Conservation (phyloP, 2,888 invertebrate species). For the Mantis religiosa region DNA sequence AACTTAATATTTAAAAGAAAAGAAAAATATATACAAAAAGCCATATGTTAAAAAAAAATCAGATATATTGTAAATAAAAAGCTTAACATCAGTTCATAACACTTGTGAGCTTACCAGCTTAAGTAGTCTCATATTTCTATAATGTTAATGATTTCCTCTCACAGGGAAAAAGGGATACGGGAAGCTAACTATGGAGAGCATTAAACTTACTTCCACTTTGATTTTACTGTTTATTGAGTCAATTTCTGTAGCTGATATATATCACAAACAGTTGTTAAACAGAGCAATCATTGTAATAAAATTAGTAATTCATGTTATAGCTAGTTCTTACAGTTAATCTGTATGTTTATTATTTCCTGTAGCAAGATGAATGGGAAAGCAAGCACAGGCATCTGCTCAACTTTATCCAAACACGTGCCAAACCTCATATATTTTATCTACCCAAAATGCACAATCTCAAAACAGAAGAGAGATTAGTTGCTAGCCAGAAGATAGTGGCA, state of each 20-base stretch:
- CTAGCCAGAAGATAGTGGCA: conserved; percentile 60
- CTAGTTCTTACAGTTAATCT: neutral
- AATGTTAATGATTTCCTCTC: too few relatives aligned
- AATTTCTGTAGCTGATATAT: neutral
- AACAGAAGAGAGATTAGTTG: conserved; percentile 60
- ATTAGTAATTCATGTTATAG: neutral
- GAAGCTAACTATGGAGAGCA: too few relatives aligned
- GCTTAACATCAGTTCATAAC: too few relatives aligned
- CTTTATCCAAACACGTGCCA: conserved; percentile 82
- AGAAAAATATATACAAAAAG: too few relatives aligned
- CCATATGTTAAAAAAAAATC: too few relatives aligned
- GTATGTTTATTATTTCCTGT: conserved; percentile 16
- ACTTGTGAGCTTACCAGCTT: too few relatives aligned
- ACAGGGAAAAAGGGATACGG: too few relatives aligned
- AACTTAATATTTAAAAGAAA: too few relatives aligned
- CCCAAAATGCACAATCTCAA: conserved; percentile 74
- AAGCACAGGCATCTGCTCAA: conserved; percentile 71
- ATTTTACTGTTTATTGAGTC: too few relatives aligned
- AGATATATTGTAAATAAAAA: too few relatives aligned
- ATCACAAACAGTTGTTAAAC: neutral
- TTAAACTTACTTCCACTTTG: too few relatives aligned
- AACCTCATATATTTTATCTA: conserved; percentile 82
- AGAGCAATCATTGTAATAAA: neutral
- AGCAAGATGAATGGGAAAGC: conserved; percentile 75
- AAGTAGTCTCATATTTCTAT: too few relatives aligned